phyloP scores from a whole-genome alignment of 2,797 vertebrate genomes.

The Triplophysa yarkandensis region DNA sequence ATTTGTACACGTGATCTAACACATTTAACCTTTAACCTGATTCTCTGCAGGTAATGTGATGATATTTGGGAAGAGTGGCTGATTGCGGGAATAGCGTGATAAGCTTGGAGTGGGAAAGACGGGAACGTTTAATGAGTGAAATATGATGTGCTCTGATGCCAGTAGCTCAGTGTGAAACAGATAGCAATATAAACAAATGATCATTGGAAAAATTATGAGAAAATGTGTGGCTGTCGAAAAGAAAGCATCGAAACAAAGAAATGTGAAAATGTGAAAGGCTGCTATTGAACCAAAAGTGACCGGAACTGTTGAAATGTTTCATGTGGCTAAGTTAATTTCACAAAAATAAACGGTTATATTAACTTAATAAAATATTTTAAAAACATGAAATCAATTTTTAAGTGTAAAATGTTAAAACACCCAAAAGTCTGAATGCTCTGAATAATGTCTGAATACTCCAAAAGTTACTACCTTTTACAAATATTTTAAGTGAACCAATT shows the following conservation, averaged over 20 bases:
- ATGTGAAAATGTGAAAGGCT: too few species aligned
- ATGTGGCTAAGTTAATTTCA: too few species aligned
- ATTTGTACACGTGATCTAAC: not conserved
- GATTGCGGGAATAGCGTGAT: constrained; percentile 10
- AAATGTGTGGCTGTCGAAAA: constrained; percentile 43
- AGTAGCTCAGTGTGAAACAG: constrained; percentile 49
- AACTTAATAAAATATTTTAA: too few species aligned
- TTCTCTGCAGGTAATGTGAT: constrained; percentile 20
- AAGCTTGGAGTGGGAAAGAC: constrained; percentile 33
- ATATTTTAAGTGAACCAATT: too few species aligned
- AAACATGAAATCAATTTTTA: too few species aligned
- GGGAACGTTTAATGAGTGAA: constrained; percentile 57
- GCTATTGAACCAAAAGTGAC: too few species aligned
- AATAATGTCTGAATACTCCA: too few species aligned
- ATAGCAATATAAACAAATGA: constrained; percentile 60
- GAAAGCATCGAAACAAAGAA: constrained; percentile 32
- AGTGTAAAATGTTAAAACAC: too few species aligned
- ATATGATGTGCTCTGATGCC: constrained; percentile 56
- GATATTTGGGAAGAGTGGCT: constrained; percentile 4
- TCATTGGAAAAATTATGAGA: constrained; percentile 52
- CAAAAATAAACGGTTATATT: too few species aligned
- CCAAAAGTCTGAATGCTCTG: too few species aligned
- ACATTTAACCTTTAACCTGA: constrained; percentile 22
- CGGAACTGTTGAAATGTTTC: too few species aligned
- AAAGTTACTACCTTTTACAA: too few species aligned